These are phyloP conservation scores for Alectura lathami DNA, from an alignment of 2,113 vertebrate genomes.

Conservation along the genomic window DNA sequence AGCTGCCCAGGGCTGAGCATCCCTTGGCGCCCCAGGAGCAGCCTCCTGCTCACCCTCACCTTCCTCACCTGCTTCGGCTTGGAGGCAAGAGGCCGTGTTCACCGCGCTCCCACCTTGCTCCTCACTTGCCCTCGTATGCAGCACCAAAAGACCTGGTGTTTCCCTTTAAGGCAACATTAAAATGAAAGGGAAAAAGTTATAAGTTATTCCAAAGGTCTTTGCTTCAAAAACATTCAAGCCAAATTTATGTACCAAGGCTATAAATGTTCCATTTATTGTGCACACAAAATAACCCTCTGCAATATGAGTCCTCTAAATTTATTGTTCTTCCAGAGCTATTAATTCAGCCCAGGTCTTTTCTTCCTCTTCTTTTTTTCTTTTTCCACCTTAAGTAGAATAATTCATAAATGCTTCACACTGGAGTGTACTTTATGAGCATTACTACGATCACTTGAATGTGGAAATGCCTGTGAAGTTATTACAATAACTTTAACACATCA, in stretches of 20 bases:
- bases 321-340: slow-evolving; percentile 15
- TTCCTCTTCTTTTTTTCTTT: not conserved
- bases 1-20: not conserved
- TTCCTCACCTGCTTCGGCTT: not conserved
- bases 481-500: not conserved
- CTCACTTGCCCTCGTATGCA: fast-evolving
- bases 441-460: not conserved
- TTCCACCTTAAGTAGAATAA: not conserved
- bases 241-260: not conserved
- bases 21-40: fast-evolving
- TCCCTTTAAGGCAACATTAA: not conserved
- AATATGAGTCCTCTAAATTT: slow-evolving; percentile 29
- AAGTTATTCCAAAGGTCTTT: slow-evolving; percentile 10
- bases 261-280: slow-evolving; percentile 47
- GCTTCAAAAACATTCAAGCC: not conserved
- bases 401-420: not conserved
- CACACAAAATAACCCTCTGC: not conserved
- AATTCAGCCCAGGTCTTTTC: slow-evolving; percentile 43
- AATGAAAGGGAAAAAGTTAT: slow-evolving; percentile 5
- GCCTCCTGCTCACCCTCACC: not conserved
- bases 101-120: not conserved
- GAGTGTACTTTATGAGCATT: slow-evolving; percentile 12
- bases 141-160: not conserved
- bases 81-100: not conserved
- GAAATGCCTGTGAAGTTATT: slow-evolving; percentile 29